These are phyloP conservation scores for Ranitomeya imitator DNA, from an alignment of 2,113 vertebrate genomes.

Conservation along the genomic window DNA sequence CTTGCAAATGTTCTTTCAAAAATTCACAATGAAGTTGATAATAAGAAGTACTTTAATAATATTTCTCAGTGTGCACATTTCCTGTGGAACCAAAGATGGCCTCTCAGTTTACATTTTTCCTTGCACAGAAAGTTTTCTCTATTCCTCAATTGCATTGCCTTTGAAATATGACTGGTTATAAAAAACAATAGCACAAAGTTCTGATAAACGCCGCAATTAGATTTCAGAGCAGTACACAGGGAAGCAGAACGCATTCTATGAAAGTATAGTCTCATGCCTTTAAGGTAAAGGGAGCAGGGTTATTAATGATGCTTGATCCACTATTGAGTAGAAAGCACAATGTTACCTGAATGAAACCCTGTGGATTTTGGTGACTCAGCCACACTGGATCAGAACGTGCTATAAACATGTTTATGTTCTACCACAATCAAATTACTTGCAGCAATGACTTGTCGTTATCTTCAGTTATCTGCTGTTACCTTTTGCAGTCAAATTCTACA, in stretches of 20 bases:
- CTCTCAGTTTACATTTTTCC: slow-evolving; percentile 4
- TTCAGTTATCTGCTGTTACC: slow-evolving; percentile 41
- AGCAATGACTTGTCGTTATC: slow-evolving; percentile 49
- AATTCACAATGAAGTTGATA: no score
- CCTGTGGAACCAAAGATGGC: not conserved
- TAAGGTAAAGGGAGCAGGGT: slow-evolving; percentile 50
- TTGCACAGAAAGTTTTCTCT: slow-evolving; percentile 18
- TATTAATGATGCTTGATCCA: slow-evolving; percentile 46
- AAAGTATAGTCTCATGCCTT: slow-evolving; percentile 49
- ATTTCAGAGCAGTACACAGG: slow-evolving; percentile 56
- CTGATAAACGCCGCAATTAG: slow-evolving; percentile 56
- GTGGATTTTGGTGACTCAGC: slow-evolving; percentile 49
- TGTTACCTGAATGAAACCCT: slow-evolving; percentile 44
- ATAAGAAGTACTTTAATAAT: not conserved
- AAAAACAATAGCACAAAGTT: slow-evolving; percentile 51
- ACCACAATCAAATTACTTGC: slow-evolving; percentile 47
- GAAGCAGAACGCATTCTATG: slow-evolving; percentile 30
- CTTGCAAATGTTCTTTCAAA: no score
- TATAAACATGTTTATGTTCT: slow-evolving; percentile 52
- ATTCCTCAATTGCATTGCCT: slow-evolving; percentile 12
- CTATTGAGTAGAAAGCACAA: slow-evolving; percentile 34
- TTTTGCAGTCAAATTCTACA: slow-evolving; percentile 28
- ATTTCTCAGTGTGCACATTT: not conserved
- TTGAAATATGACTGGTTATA: slow-evolving; percentile 48
- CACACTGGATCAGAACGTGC: slow-evolving; percentile 21